phyloP scores from a whole-genome alignment of 2,888 invertebrate genomes.

The Fragum whitleyi region DNA sequence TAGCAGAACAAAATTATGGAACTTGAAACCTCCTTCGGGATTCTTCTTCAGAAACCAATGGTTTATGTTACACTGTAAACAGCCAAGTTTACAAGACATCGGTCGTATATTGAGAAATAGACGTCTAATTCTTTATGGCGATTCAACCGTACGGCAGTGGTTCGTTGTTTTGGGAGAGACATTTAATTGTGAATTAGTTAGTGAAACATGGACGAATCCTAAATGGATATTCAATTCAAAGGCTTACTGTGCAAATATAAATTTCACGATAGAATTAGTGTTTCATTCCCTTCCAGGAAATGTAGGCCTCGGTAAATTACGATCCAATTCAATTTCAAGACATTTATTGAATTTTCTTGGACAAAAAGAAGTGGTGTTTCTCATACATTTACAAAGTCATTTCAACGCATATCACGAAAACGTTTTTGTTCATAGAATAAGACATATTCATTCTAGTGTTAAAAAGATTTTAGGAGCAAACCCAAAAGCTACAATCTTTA shows the following conservation, averaged over 20 bases:
- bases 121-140: constrained; percentile 11
- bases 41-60: constrained; percentile 1
- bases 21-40: background rate
- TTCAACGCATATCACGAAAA: background rate
- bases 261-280: background rate
- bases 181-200: background rate
- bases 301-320: background rate
- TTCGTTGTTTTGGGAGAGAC: background rate
- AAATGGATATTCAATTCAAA: background rate
- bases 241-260: background rate
- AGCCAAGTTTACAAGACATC: background rate
- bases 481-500: background rate
- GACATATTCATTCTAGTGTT: background rate
- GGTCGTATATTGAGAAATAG: background rate
- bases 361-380: background rate
- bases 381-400: background rate
- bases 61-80: constrained; percentile 4
- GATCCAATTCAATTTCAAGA: background rate
- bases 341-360: background rate
- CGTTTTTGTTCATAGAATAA: background rate
- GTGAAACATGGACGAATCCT: background rate
- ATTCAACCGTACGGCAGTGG: constrained; percentile 24
- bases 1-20: constrained; percentile 1
- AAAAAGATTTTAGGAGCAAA: background rate
- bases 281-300: constrained; percentile 7